These are phyloP conservation scores for Sander lucioperca DNA, from an alignment of 2,113 vertebrate species.

Conservation along the genomic window DNA sequence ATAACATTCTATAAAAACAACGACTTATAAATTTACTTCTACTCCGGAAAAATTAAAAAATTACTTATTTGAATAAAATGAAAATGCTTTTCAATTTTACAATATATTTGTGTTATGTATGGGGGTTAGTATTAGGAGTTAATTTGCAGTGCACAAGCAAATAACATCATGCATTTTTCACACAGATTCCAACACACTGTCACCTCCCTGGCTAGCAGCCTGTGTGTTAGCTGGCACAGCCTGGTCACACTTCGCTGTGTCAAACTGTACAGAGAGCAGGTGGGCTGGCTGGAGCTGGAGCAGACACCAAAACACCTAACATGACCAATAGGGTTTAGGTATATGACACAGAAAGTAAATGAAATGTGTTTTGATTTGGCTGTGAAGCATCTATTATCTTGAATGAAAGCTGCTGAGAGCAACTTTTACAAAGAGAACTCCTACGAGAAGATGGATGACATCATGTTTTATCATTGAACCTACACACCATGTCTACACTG, in stretches of 20 bases:
- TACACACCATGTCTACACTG: background rate
- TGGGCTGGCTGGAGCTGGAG: constrained; percentile 61
- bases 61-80: background rate
- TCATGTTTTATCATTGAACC: background rate
- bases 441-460: background rate
- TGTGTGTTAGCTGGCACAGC: constrained; percentile 61
- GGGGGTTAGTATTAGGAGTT: background rate
- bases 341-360: background rate
- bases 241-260: constrained; percentile 38
- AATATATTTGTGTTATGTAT: background rate
- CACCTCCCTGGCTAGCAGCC: constrained; percentile 71
- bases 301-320: constrained; percentile 60
- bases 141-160: constrained; percentile 7
- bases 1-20: background rate
- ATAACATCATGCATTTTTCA: constrained; percentile 32
- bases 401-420: no score
- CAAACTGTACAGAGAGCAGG: constrained; percentile 50
- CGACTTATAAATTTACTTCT: no score
- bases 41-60: no score
- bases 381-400: background rate
- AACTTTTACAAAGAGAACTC: no score
- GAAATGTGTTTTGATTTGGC: background rate
- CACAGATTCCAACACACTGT: constrained; percentile 30
- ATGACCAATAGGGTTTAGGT: constrained; percentile 10
- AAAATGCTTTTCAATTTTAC: background rate